Evolutionary conservation across 1,140 invertebrate species (phyloP), one percentile per base, ranked within the genome.

Genomic region (Nephila pilipes): DNA sequence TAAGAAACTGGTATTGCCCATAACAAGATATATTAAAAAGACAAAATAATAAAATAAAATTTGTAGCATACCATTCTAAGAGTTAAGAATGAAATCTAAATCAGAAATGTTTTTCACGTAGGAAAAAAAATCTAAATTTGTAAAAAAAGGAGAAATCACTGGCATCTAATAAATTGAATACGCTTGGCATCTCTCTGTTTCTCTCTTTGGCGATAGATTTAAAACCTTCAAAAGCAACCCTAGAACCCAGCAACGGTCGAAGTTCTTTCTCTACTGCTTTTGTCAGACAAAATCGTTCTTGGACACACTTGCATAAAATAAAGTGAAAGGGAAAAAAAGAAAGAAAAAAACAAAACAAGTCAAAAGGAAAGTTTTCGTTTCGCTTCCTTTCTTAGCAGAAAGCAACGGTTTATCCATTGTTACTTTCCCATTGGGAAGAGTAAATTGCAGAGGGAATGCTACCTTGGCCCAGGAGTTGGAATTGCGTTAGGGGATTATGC

Each of bases 381-480:
- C 60, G 22, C 16, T 69, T 75, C 29, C 32, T 75, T 75, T 6
- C 69, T 20, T 18, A 18, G 29, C 18, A 32, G 29, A 75, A 32
- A 14, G 29, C 25, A 36, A 75, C 69, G 29, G 0, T 75, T 32
- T 32, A 75, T 75, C 32, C 69, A 75, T 75, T 75, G 69, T 36
- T 75, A 36, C 69, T 75, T 75, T 75, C 32, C 16, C 29, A 36
- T 75, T 29, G 18, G 29, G 18, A 16, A 29, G 16, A 5, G 69
- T 36, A 75, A 32, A 75, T 75, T 75, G 69, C 32, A 36, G 29
- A 75, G 69, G 69, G 29, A 75, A 32, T 75, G 29, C 69, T 75
- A 75, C 69, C 29, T 75, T 75, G 16, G 29, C 69, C 36, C 46
- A 10, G 46, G 6, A 46, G 12, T 46, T 46, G 46, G 46, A 46